These are phyloP conservation scores for Lithophane ornitopus DNA, from an alignment of 2,888 invertebrate species.

Conservation along the genomic window DNA sequence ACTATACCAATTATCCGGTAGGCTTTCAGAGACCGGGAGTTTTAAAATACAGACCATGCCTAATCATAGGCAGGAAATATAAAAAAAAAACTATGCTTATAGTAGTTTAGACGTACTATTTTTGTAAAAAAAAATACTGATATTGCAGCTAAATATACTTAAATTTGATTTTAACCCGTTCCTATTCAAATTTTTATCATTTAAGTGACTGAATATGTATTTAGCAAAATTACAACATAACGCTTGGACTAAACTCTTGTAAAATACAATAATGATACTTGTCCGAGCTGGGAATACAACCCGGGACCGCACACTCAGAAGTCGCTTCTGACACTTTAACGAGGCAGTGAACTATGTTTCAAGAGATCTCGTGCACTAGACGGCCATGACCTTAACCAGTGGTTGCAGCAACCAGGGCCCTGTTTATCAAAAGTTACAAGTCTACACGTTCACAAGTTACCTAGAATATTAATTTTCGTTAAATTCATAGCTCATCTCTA, in stretches of 20 bases:
- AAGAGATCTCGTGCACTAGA: no score
- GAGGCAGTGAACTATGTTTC: no score
- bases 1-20: no score
- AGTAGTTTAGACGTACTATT: background rate
- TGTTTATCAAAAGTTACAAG: no score
- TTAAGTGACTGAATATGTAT: background rate
- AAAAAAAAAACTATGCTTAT: background rate
- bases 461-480: no score
- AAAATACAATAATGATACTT: background rate
- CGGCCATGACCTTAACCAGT: no score
- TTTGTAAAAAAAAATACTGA: constrained; percentile 3
- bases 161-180: background rate
- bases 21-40: background rate
- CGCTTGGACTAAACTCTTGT: no score
- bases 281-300: background rate
- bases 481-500: no score
- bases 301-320: no score
- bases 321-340: no score
- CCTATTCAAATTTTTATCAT: background rate
- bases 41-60: background rate
- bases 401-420: no score
- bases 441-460: no score
- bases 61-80: background rate
- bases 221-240: background rate
- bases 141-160: background rate